Percentiles rank a stretch among this genome's conserved stretches.
Evolutionary conservation across 2,888 invertebrate species (phyloP).

Genomic region (Callyntrura guangdongensis): DNA sequence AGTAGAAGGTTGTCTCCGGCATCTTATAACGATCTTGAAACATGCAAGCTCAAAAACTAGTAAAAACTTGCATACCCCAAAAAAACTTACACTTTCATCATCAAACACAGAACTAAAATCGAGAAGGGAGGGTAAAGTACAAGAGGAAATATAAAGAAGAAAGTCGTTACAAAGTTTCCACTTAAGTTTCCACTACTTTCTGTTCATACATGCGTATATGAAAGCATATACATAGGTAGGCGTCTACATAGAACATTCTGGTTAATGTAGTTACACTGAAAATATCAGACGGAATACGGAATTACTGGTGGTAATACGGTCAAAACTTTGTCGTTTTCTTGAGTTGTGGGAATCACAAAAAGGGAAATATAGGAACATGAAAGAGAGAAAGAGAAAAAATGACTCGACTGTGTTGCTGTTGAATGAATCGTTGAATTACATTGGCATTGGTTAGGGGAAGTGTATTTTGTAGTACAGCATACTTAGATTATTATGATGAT

Average conservation of each 20-base stretch:
- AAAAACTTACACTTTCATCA: slow-evolving; percentile 38
- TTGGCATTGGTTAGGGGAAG: slow-evolving; percentile 27
- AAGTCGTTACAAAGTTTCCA: slow-evolving; percentile 82
- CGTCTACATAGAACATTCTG: no score
- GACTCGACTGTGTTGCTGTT: slow-evolving; percentile 2
- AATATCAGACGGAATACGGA: no score
- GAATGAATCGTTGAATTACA: slow-evolving; percentile 20
- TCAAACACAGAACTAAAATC: slow-evolving; percentile 2
- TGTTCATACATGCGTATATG: background rate
- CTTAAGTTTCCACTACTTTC: slow-evolving; percentile 78
- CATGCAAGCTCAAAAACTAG: slow-evolving; percentile 71
- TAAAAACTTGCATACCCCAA: slow-evolving; percentile 12
- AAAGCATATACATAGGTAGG: no score
- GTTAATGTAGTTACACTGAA: no score
- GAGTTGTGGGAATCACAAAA: slow-evolving; percentile 68
- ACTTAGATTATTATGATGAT: slow-evolving; percentile 14
- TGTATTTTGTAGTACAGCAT: background rate
- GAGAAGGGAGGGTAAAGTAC: slow-evolving; percentile 19
- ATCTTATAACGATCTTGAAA: slow-evolving; percentile 78
- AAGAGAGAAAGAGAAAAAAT: background rate
- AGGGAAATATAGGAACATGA: slow-evolving; percentile 43
- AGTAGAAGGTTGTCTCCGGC: slow-evolving; percentile 33
- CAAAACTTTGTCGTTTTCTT: slow-evolving; percentile 51
- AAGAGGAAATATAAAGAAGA: slow-evolving; percentile 70
- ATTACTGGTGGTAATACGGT: no score